phyloP scores from a whole-genome alignment of 2,888 invertebrate genomes.

The Lutraria lutraria region DNA sequence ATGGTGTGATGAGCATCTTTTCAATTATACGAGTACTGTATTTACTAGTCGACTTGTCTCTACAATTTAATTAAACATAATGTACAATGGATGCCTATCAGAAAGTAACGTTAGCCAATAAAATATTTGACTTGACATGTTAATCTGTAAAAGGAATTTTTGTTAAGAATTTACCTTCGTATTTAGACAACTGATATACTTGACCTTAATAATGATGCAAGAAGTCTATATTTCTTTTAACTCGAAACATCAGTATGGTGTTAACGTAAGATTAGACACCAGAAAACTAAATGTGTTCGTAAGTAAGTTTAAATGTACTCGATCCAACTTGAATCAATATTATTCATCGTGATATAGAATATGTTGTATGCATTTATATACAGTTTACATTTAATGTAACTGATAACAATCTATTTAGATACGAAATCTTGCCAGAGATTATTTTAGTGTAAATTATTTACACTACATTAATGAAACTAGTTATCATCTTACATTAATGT shows the following conservation, averaged over 20 bases:
- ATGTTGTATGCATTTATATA: background rate
- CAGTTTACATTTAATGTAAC: background rate
- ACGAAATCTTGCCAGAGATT: constrained; percentile 9
- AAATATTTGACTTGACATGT: background rate
- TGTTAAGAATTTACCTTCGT: background rate
- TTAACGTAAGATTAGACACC: background rate
- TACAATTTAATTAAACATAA: background rate
- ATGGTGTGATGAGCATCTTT: background rate
- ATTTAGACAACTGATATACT: background rate
- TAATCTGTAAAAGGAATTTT: background rate
- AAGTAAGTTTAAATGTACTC: background rate
- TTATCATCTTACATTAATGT: constrained; percentile 1
- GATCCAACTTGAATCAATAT: background rate
- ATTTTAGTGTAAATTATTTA: constrained; percentile 20
- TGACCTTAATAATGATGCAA: background rate
- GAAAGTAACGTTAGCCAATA: background rate
- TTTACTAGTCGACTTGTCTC: background rate
- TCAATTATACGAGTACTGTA: background rate
- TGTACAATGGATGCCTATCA: background rate
- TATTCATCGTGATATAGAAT: background rate
- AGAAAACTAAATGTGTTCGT: background rate
- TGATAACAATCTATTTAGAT: background rate
- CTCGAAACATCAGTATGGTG: background rate
- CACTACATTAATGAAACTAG: constrained; percentile 6
- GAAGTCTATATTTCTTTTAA: background rate